Percentiles rank a stretch among this genome's conserved stretches.
Evolutionary conservation across 2,888 invertebrate genomes (phyloP).

Genomic region (Nomada hirtipes): DNA sequence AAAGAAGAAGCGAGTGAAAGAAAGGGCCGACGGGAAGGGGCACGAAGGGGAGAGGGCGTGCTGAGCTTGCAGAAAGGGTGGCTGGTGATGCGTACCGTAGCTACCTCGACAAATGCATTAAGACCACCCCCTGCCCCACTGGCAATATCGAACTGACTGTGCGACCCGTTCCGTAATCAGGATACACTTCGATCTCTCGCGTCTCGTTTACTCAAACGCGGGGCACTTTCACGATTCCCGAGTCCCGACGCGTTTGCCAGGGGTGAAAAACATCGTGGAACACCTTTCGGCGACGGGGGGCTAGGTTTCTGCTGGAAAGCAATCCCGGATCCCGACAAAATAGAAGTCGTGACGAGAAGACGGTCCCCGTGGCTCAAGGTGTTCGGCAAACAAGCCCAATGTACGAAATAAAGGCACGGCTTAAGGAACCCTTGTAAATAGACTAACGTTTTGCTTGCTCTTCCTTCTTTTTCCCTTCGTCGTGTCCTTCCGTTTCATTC

Average conservation of each 20-base stretch:
- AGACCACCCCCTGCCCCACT: conserved; percentile 75
- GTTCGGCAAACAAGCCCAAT: conserved; percentile 19
- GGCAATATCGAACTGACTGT: conserved; percentile 78
- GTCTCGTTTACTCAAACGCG: conserved; percentile 32
- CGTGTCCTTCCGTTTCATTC: too few relatives aligned
- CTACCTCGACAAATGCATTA: conserved; percentile 83
- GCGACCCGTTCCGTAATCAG: conserved; percentile 45
- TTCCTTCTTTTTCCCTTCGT: too few relatives aligned
- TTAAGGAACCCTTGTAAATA: conserved; percentile 27
- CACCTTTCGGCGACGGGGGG: not conserved
- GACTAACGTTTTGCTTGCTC: not conserved
- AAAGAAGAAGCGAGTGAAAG: conserved; percentile 49
- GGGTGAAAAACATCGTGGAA: conserved; percentile 18
- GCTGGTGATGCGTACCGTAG: conserved; percentile 82
- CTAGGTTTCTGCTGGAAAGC: conserved; percentile 27
- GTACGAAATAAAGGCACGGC: conserved; percentile 52
- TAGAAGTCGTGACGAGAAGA: conserved; percentile 68
- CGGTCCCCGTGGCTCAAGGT: conserved; percentile 59
- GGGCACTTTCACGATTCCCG: conserved; percentile 28
- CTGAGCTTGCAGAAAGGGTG: conserved; percentile 84
- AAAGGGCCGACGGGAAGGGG: conserved; percentile 38
- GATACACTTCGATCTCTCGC: conserved; percentile 54
- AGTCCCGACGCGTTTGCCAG: conserved; percentile 23
- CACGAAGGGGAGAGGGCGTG: conserved; percentile 70
- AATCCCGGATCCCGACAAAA: conserved; percentile 58